Percentiles rank a stretch among this genome's conserved stretches.
phyloP scores from a whole-genome alignment of 2,797 vertebrate genomes.

The Microcaecilia unicolor region DNA sequence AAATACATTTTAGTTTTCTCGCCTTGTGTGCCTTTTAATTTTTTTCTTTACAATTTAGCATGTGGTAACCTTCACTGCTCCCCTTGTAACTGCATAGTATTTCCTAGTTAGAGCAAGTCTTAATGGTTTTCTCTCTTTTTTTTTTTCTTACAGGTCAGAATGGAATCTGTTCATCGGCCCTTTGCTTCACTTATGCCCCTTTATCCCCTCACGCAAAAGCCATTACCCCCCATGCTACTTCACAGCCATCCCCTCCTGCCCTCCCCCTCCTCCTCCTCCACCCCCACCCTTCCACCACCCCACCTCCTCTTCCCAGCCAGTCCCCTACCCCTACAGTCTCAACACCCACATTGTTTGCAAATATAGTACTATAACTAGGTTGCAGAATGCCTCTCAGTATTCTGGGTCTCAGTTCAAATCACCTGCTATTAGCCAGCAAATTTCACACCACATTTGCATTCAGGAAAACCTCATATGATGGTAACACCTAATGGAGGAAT shows the following conservation, averaged over 20 bases:
- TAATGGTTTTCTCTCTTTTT: constrained; percentile 37
- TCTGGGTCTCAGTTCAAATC: constrained; percentile 45
- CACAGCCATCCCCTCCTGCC: constrained; percentile 44
- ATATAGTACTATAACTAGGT: constrained; percentile 79
- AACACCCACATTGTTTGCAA: constrained; percentile 63
- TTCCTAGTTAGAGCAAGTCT: constrained; percentile 29
- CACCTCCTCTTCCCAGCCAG: constrained; percentile 60
- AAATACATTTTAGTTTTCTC: background rate
- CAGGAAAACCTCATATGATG: constrained; percentile 54
- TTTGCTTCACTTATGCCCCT: constrained; percentile 65
- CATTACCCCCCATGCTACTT: constrained; percentile 52
- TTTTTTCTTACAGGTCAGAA: constrained; percentile 48
- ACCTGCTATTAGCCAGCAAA: constrained; percentile 20
- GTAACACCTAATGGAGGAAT: constrained; percentile 47
- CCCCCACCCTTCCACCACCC: constrained; percentile 61
- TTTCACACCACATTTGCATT: constrained; percentile 11
- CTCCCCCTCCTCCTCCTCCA: constrained; percentile 43
- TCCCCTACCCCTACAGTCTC: constrained; percentile 47
- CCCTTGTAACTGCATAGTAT: no score
- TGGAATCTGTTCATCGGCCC: constrained; percentile 62
- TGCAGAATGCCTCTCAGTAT: constrained; percentile 68
- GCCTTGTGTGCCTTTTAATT: background rate
- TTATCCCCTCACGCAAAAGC: constrained; percentile 60
- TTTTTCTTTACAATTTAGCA: constrained; percentile 15
- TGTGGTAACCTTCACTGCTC: constrained; percentile 19